These are phyloP conservation scores for Lepidotrigona ventralis DNA, from an alignment of 1,140 invertebrate genomes.

Conservation along the genomic window DNA sequence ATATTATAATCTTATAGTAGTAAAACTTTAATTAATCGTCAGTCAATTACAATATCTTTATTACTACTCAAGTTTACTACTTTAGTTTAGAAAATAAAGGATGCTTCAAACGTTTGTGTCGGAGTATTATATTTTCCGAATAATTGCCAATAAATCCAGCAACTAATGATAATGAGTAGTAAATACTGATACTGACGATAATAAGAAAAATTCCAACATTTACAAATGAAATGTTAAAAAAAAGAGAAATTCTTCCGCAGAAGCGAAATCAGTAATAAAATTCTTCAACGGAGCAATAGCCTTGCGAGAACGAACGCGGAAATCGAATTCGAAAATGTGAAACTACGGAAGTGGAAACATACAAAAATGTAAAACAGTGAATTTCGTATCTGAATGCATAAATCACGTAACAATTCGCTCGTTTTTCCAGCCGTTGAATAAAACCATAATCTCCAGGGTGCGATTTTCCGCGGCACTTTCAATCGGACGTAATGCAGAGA, in stretches of 20 bases:
- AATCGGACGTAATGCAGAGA: conserved; percentile 7
- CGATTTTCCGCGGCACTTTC: background rate
- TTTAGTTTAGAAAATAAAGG: too few species aligned
- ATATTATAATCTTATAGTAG: too few species aligned
- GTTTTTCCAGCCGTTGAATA: background rate
- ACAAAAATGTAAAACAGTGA: too few species aligned
- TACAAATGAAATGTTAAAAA: background rate
- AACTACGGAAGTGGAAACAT: background rate
- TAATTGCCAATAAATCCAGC: too few species aligned
- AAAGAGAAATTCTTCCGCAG: background rate
- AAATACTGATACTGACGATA: too few species aligned
- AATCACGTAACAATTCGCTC: background rate
- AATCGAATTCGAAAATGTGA: background rate
- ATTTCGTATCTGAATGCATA: background rate
- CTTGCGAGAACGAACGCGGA: background rate
- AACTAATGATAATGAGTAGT: too few species aligned
- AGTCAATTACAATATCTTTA: too few species aligned
- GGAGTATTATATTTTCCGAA: too few species aligned
- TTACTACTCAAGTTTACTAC: too few species aligned
- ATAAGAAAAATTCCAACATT: too few species aligned
- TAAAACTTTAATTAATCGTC: too few species aligned
- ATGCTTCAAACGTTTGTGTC: too few species aligned
- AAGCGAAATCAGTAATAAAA: background rate
- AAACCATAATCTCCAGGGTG: background rate
- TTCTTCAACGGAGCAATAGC: background rate